Evolutionary conservation across 2,888 invertebrate genomes (phyloP), one percentile per base, ranked within the genome.

Genomic region (Pterostichus madidus): DNA sequence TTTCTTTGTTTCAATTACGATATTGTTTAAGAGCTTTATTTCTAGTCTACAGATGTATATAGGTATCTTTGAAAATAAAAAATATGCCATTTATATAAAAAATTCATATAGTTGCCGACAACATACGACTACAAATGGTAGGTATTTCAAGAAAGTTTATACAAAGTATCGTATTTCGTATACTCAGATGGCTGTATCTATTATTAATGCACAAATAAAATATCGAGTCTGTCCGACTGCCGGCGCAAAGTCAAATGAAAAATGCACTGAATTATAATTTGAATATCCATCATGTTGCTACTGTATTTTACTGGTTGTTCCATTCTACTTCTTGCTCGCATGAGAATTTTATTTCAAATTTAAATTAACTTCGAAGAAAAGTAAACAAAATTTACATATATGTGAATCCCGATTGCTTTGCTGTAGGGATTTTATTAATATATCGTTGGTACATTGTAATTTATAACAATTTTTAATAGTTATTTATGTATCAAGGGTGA

Each of bases 41-140:
- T 8, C 15, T 39, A 39, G 13, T 15, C 46, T 15, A 39, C 46
- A 71, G 35, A 13, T n/a, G 52, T 13, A 11, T 44, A 71, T 71
- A 56, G 24, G 24, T 80, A 71, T 80, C 52, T 56, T 68, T 52
- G 39, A 56, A 79, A 49, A 80, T 11, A 56, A 73, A 73, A 80
- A 80, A 73, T 80, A 32, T 15, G 24, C 52, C 59, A 53, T 73
- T 73, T 53, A 15, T 11, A 39, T 80, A 73, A 80, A 73, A 80
- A 80, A 80, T 80, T 71, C 73, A 80, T 56, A 80, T 44, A 49
- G 71, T 49, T 56, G 44, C 80, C 73, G 80, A 80, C 80, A 80
- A 80, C 64, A 73, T 73, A 73, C 61, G 81, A 81, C 81, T 81
- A 81, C 81, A 81, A 81, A 81, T 81, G 75, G 81, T 15, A 32